Evolutionary conservation across 2,113 vertebrate genomes (phyloP).

Genomic region (Dipodomys stephensi): DNA sequence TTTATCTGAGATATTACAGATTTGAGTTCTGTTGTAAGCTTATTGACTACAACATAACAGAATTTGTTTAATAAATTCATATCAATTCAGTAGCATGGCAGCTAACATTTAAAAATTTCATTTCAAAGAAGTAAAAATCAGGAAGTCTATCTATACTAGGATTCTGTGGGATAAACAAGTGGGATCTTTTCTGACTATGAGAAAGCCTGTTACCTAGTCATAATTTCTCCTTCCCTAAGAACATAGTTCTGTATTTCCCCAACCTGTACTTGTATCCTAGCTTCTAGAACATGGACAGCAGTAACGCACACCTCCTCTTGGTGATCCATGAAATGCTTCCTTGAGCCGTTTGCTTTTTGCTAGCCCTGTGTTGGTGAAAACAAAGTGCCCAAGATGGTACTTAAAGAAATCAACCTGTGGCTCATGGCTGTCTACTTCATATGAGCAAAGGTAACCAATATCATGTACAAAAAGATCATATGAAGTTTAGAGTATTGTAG

Average conservation of each 20-base stretch:
- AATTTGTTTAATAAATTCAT: not conserved
- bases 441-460: not conserved
- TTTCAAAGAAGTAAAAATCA: not conserved
- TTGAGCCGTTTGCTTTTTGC: not conserved
- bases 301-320: no score
- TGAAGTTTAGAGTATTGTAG: not conserved
- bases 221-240: not conserved
- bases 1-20: not conserved
- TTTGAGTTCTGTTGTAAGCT: not conserved
- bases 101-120: not conserved
- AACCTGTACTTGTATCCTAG: not conserved
- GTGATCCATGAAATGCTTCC: not conserved
- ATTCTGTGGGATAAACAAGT: not conserved
- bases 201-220: not conserved
- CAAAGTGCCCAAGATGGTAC: not conserved
- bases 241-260: not conserved
- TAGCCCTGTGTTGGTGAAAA: not conserved
- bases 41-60: not conserved
- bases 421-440: not conserved
- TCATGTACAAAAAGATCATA: no score
- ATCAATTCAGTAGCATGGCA: not conserved
- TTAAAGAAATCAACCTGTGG: not conserved
- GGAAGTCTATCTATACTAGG: not conserved
- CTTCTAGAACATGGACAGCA: not conserved
- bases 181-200: constrained; percentile 3